A percentile compares a stretch with the other conserved stretches of the same genome.
Evolutionary conservation across 2,888 invertebrate species (phyloP).

Genomic region (Parelbella ahira): DNA sequence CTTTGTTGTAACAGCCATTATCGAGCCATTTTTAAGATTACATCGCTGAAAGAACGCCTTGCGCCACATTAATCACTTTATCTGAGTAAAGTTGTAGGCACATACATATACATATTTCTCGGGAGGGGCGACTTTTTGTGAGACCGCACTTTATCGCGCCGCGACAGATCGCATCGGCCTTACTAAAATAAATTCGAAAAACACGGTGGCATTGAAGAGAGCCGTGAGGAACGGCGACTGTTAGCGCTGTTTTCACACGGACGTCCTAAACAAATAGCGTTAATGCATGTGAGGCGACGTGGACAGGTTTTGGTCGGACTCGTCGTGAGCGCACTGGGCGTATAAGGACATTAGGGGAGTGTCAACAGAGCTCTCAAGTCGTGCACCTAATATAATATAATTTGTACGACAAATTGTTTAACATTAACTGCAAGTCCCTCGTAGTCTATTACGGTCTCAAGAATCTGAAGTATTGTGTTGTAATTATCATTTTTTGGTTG

Average conservation of each 20-base stretch:
- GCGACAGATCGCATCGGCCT: conserved; percentile 22
- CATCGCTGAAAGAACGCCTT: conserved; percentile 38
- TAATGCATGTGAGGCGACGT: too few species aligned
- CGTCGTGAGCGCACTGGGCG: too few species aligned
- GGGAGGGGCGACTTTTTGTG: conserved; percentile 31
- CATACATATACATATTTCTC: conserved; percentile 26
- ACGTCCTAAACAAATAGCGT: background rate
- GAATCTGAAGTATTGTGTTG: too few species aligned
- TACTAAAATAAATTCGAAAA: background rate
- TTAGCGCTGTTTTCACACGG: background rate
- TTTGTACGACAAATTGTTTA: too few species aligned
- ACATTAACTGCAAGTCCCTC: too few species aligned
- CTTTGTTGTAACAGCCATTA: conserved; percentile 35
- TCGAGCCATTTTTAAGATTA: conserved; percentile 37
- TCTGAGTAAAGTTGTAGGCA: conserved; percentile 29
- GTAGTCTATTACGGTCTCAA: too few species aligned
- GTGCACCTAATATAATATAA: too few species aligned
- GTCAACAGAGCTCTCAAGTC: too few species aligned
- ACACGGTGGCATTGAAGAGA: background rate
- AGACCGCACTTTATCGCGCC: conserved; percentile 31
- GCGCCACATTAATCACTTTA: conserved; percentile 41
- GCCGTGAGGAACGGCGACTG: background rate
- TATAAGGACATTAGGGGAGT: too few species aligned
- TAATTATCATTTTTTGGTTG: too few species aligned
- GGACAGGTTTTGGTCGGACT: too few species aligned